Conservation (phyloP, 2,888 invertebrate genomes). For the Ceraclea dissimilis region DNA sequence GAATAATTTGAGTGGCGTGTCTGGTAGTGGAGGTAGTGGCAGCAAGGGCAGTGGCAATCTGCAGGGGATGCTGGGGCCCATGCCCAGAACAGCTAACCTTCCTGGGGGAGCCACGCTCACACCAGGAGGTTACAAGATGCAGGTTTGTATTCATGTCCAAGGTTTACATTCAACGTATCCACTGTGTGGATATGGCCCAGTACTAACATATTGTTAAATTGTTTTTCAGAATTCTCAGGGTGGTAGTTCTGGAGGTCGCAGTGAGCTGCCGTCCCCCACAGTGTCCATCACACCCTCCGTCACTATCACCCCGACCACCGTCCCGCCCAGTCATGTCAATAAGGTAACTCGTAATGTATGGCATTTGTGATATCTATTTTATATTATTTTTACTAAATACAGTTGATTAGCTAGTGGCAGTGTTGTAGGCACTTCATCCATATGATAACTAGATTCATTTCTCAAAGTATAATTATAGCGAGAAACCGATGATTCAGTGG, state of each 20-base stretch:
- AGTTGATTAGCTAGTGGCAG: no score
- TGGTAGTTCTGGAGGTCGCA: conserved; percentile 34
- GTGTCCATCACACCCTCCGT: conserved; percentile 60
- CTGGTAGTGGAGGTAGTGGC: background rate
- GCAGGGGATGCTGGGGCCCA: conserved; percentile 22
- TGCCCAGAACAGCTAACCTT: conserved; percentile 42
- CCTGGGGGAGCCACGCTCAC: conserved; percentile 58
- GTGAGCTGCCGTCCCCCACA: conserved; percentile 35
- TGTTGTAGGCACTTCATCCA: no score
- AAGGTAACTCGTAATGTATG: conserved; percentile 20
- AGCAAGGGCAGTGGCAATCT: conserved; percentile 15
- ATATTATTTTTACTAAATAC: no score
- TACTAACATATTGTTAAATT: background rate
- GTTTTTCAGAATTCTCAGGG: conserved; percentile 21
- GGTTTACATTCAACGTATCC: background rate
- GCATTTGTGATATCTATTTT: background rate
- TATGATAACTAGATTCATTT: no score
- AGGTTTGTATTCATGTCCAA: conserved; percentile 12
- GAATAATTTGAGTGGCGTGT: background rate
- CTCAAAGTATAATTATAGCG: no score
- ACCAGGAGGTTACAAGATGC: conserved; percentile 37
- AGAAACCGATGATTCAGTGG: no score
- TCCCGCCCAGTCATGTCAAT: conserved; percentile 45
- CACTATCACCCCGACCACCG: conserved; percentile 69
- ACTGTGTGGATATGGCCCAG: background rate